Percentiles rank a stretch among this genome's conserved stretches.
These are phyloP conservation scores for Neosalanx taihuensis DNA, from an alignment of 2,797 vertebrate species.

Conservation along the genomic window DNA sequence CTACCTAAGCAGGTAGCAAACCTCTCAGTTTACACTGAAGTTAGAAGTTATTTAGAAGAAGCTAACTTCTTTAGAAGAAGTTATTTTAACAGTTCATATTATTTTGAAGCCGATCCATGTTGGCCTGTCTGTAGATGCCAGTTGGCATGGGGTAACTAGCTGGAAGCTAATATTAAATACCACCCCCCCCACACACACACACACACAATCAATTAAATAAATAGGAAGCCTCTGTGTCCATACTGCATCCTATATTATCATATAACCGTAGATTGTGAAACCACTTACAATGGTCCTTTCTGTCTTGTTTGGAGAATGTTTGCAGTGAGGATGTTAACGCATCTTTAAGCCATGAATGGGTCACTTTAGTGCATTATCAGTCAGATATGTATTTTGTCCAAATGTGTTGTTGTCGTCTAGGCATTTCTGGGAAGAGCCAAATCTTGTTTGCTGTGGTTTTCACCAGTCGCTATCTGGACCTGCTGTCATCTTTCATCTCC, in stretches of 20 bases:
- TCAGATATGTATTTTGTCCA: background rate
- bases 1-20: conserved; percentile 56
- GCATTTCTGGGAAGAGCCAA: conserved; percentile 99
- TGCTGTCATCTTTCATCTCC: conserved; percentile 95
- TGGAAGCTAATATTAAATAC: too few species aligned
- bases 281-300: background rate
- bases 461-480: conserved; percentile 96
- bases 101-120: too few species aligned
- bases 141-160: too few species aligned
- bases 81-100: background rate
- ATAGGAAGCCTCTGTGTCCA: too few species aligned
- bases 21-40: background rate
- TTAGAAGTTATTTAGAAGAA: too few species aligned
- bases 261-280: too few species aligned
- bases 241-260: too few species aligned
- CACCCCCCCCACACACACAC: too few species aligned
- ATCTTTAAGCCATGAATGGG: background rate
- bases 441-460: conserved; percentile 97
- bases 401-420: conserved; percentile 55
- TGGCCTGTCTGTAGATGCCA: too few species aligned
- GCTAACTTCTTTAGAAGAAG: too few species aligned
- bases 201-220: too few species aligned
- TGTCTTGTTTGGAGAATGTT: background rate
- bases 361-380: too few species aligned
- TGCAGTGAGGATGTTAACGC: background rate